Conservation (phyloP, 2,113 vertebrate species). For the Crypturellus undulatus region DNA sequence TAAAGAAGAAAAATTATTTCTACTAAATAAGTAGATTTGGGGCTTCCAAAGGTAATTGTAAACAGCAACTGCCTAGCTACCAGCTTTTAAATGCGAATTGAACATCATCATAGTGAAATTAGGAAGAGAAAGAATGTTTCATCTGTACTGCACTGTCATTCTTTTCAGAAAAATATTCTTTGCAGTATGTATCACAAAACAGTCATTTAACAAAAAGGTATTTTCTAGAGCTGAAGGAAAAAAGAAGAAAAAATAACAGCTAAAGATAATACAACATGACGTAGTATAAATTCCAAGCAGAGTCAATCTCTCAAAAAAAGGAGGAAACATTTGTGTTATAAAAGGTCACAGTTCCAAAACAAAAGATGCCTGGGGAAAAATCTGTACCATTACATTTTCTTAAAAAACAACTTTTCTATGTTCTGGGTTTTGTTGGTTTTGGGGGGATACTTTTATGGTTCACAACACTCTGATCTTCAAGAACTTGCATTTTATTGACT, state of each 20-base stretch:
- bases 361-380: background rate
- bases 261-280: background rate
- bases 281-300: background rate
- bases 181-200: background rate
- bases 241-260: background rate
- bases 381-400: background rate
- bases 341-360: background rate
- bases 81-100: background rate
- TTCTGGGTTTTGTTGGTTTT: background rate
- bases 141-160: background rate
- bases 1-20: conserved; percentile 5
- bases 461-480: background rate
- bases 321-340: background rate
- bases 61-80: background rate
- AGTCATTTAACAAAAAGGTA: background rate
- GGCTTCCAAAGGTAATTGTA: background rate
- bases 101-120: background rate
- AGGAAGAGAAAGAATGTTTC: background rate
- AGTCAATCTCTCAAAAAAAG: background rate
- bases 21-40: background rate
- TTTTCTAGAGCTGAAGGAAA: background rate
- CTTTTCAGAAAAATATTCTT: background rate
- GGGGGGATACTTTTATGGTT: background rate
- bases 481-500: background rate
- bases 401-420: background rate